Evolutionary conservation across 1,140 invertebrate genomes (phyloP).

Genomic region (Apis cerana): DNA sequence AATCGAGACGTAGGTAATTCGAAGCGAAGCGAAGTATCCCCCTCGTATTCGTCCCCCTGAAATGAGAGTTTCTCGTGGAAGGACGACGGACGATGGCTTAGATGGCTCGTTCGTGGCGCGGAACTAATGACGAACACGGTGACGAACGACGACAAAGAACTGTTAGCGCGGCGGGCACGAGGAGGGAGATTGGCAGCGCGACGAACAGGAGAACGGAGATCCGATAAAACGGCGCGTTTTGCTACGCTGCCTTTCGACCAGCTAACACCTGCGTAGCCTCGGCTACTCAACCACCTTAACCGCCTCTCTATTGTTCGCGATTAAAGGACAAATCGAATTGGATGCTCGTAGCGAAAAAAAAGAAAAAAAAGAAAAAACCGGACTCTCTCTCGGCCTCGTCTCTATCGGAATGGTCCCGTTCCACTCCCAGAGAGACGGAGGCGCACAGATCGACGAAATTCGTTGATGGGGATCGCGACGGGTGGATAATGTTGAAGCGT

Average conservation of each 20-base stretch:
- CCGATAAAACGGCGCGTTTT: slow-evolving; percentile 34
- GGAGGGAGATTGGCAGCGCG: slow-evolving; percentile 35
- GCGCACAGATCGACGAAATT: not conserved
- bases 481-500: slow-evolving; percentile 21
- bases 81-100: slow-evolving; percentile 20
- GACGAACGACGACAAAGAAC: slow-evolving; percentile 60
- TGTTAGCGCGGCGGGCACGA: slow-evolving; percentile 25
- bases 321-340: slow-evolving; percentile 38
- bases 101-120: slow-evolving; percentile 65
- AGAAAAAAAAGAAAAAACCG: no score
- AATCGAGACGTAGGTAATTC: not conserved
- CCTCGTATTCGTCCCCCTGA: not conserved
- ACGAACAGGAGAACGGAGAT: slow-evolving; percentile 16
- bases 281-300: not conserved
- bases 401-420: slow-evolving; percentile 1
- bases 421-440: no score
- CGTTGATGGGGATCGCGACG: slow-evolving; percentile 1
- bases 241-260: slow-evolving; percentile 27
- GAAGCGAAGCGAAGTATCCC: not conserved
- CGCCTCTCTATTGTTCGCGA: slow-evolving; percentile 10
- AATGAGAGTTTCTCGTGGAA: slow-evolving; percentile 26
- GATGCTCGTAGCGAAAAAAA: not conserved
- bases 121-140: slow-evolving; percentile 73
- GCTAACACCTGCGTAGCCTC: slow-evolving; percentile 32
- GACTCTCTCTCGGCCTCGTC: not conserved